Conservation (phyloP, 2,888 invertebrate species). For the Ochlodes sylvanus region DNA sequence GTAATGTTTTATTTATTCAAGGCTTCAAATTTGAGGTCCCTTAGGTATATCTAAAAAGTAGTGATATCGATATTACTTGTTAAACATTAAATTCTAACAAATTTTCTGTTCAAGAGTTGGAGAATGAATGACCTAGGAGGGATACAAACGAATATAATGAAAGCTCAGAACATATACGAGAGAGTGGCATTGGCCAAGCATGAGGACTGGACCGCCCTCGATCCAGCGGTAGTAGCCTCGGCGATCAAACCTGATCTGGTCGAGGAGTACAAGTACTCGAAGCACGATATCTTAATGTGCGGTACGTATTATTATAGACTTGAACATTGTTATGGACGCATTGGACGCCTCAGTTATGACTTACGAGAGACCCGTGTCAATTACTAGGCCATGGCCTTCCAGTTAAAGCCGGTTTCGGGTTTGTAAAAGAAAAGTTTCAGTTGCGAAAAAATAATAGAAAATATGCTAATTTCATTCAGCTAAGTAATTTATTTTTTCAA, state of each 20-base stretch:
- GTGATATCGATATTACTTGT: no score
- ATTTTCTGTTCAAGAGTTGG: conserved; percentile 59
- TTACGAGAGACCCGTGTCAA: no score
- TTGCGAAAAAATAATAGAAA: not conserved
- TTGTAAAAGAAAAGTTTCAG: not conserved
- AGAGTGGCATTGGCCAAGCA: conserved; percentile 52
- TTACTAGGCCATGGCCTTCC: no score
- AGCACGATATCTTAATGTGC: conserved; percentile 65
- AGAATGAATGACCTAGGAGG: conserved; percentile 61
- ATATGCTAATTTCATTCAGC: not conserved
- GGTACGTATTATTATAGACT: conserved; percentile 53
- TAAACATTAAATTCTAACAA: not conserved
- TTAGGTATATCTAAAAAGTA: no score
- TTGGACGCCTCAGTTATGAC: no score
- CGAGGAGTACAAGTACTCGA: conserved; percentile 64
- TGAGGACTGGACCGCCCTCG: conserved; percentile 61
- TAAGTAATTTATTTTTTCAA: not conserved
- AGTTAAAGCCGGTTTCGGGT: no score
- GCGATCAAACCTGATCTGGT: conserved; percentile 64
- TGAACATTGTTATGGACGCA: no score
- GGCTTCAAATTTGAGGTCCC: no score
- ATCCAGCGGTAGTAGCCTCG: conserved; percentile 63
- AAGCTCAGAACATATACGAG: conserved; percentile 66
- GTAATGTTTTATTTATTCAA: no score
- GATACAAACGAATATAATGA: conserved; percentile 64